Evolutionary conservation across 2,113 vertebrate species (phyloP).

Genomic region (Cariama cristata): DNA sequence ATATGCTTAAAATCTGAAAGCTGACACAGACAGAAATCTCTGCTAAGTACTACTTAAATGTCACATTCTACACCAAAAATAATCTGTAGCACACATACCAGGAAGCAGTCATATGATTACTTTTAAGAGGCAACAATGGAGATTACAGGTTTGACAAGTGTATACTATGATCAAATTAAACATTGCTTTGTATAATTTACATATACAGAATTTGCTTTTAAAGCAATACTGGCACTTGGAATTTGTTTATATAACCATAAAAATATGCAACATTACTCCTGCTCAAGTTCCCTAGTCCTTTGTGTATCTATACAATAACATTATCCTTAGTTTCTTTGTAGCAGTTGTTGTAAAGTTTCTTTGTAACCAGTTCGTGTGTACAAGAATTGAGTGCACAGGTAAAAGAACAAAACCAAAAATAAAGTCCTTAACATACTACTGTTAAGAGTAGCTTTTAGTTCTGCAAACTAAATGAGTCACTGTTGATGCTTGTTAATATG

Average conservation of each 20-base stretch:
- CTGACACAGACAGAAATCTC: neutral
- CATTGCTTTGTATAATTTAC: neutral
- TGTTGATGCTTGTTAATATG: neutral
- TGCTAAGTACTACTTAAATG: neutral
- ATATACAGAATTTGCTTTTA: neutral
- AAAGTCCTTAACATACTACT: neutral
- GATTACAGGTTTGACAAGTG: neutral
- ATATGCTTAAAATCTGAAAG: neutral
- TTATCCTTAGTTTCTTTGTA: fast-evolving
- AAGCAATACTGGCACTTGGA: neutral
- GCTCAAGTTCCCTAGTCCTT: neutral
- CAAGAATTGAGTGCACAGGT: neutral
- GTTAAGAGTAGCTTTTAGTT: neutral
- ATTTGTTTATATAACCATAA: neutral
- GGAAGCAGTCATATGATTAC: neutral
- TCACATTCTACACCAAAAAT: neutral
- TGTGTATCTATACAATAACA: neutral
- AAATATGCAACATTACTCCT: neutral
- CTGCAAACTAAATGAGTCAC: neutral
- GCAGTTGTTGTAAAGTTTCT: neutral
- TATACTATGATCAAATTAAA: neutral
- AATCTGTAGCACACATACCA: neutral
- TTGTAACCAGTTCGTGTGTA: neutral
- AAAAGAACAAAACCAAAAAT: neutral
- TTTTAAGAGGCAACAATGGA: neutral